These are phyloP conservation scores for Zaprionus bogoriensis DNA, from an alignment of 2,888 invertebrate genomes.

Conservation along the genomic window DNA sequence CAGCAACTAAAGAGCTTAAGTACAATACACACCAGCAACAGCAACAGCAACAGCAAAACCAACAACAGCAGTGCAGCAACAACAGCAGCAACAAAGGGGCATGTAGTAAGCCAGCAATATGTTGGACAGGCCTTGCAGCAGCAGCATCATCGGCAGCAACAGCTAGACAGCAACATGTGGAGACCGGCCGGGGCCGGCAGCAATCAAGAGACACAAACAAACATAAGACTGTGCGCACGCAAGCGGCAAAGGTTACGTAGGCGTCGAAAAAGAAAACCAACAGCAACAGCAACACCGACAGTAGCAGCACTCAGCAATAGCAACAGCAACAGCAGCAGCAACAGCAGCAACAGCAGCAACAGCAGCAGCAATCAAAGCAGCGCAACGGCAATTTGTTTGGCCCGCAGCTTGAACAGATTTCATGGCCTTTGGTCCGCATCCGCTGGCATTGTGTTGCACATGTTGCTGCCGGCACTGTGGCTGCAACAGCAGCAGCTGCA, in stretches of 20 bases:
- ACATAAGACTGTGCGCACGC: slow-evolving; percentile 80
- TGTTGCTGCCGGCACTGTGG: slow-evolving; percentile 49
- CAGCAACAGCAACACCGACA: slow-evolving; percentile 36
- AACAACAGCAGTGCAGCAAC: slow-evolving; percentile 37
- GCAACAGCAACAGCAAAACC: slow-evolving; percentile 38
- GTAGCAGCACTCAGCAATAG: slow-evolving; percentile 38
- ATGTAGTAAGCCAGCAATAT: slow-evolving; percentile 66
- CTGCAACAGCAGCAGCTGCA: slow-evolving; percentile 31
- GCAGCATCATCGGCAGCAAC: slow-evolving; percentile 53
- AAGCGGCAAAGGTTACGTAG: slow-evolving; percentile 79
- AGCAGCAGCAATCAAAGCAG: slow-evolving; percentile 33
- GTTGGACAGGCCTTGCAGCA: slow-evolving; percentile 48
- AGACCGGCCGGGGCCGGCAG: slow-evolving; percentile 39
- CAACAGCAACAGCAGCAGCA: slow-evolving; percentile 3
- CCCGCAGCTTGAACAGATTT: slow-evolving; percentile 33
- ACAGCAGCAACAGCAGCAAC: slow-evolving; percentile 34
- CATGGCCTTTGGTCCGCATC: slow-evolving; percentile 41
- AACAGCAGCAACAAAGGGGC: slow-evolving; percentile 41
- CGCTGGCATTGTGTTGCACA: slow-evolving; percentile 44
- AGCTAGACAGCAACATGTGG: slow-evolving; percentile 64
- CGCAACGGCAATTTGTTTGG: too few relatives aligned
- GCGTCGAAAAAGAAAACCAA: slow-evolving; percentile 78
- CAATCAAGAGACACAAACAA: slow-evolving; percentile 66
- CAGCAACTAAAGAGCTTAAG: slow-evolving; percentile 74
- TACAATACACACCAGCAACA: slow-evolving; percentile 63